These are phyloP conservation scores for Omphaloscelis lunosa DNA, from an alignment of 2,888 invertebrate genomes.

Conservation along the genomic window DNA sequence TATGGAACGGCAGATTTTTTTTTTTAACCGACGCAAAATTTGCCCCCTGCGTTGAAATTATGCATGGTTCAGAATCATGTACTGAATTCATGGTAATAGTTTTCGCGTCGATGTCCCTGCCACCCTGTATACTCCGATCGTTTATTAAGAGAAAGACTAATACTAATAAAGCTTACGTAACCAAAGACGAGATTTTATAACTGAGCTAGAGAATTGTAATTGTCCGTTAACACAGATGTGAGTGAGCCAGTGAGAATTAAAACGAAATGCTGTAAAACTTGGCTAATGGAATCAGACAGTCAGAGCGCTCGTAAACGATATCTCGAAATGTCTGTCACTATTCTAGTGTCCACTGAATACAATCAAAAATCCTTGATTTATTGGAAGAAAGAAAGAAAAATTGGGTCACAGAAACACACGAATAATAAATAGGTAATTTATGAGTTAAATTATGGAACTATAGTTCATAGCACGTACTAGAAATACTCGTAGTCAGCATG, in stretches of 20 bases:
- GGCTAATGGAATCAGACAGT: conserved; percentile 41
- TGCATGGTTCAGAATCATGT: no score
- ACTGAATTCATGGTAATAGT: no score
- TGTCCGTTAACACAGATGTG: conserved; percentile 19
- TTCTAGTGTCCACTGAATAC: background rate
- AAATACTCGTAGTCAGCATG: no score
- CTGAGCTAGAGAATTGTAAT: conserved; percentile 18
- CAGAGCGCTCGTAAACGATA: conserved; percentile 28
- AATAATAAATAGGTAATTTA: background rate
- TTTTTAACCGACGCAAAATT: no score
- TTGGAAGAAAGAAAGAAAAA: background rate
- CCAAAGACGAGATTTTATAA: conserved; percentile 36
- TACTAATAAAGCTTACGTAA: background rate
- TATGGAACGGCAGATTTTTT: no score
- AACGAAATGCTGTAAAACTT: conserved; percentile 41
- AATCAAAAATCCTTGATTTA: background rate
- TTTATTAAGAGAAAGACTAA: background rate
- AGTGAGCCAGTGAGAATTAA: conserved; percentile 19
- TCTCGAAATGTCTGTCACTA: conserved; percentile 10
- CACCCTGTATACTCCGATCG: background rate
- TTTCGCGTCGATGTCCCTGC: no score
- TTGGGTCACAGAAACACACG: background rate
- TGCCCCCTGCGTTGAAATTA: no score
- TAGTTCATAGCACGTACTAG: no score
- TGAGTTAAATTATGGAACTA: no score